These are phyloP conservation scores for Opisthograptis luteolata DNA, from an alignment of 2,888 invertebrate species.

Conservation along the genomic window DNA sequence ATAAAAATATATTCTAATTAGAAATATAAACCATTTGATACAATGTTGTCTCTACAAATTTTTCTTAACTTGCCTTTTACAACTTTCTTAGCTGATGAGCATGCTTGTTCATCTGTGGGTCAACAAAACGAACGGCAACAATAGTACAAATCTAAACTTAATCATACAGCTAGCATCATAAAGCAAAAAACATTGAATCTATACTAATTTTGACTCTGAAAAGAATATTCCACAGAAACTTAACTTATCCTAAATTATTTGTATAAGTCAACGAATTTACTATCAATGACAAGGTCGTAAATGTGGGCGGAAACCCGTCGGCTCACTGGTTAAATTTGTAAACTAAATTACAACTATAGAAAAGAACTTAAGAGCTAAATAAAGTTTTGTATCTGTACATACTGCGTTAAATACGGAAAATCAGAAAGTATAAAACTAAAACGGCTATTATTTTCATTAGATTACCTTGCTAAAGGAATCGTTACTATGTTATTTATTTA, in stretches of 20 bases:
- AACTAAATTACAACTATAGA: slow-evolving; percentile 24
- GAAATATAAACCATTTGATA: slow-evolving; percentile 19
- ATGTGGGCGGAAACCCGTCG: neutral
- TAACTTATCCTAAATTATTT: slow-evolving; percentile 29
- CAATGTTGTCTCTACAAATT: neutral
- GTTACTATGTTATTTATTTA: too few species aligned
- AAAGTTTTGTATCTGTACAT: too few species aligned
- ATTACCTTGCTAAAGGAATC: too few species aligned
- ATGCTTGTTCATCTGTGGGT: too few species aligned
- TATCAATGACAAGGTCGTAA: slow-evolving; percentile 1
- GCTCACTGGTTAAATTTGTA: slow-evolving; percentile 13
- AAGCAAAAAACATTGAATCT: slow-evolving; percentile 20
- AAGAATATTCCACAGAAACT: slow-evolving; percentile 56
- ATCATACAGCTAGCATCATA: slow-evolving; percentile 1
- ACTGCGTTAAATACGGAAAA: too few species aligned
- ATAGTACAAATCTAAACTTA: neutral
- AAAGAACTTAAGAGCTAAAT: too few species aligned
- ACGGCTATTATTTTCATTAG: too few species aligned
- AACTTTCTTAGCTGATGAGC: too few species aligned
- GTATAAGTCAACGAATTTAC: neutral
- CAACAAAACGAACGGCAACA: slow-evolving; percentile 2
- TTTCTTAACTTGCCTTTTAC: too few species aligned
- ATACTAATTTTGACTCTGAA: slow-evolving; percentile 35
- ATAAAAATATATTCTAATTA: slow-evolving; percentile 21
- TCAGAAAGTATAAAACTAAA: too few species aligned